Evolutionary conservation across 2,888 invertebrate species (phyloP).

Genomic region (Sminthurinus aureus): DNA sequence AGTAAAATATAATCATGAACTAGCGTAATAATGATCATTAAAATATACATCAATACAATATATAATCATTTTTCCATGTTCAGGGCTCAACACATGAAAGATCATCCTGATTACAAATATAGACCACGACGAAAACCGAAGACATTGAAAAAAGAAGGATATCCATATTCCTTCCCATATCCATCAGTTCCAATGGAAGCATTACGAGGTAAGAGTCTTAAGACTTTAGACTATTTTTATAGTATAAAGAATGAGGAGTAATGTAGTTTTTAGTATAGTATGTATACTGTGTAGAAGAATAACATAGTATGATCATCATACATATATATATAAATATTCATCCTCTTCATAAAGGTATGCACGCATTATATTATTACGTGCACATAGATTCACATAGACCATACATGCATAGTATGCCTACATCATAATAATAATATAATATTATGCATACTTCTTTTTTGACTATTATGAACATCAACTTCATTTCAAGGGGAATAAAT

Average conservation of each 20-base stretch:
- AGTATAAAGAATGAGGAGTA: too few relatives aligned
- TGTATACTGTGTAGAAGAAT: too few relatives aligned
- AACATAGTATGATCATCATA: too few relatives aligned
- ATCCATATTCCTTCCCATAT: slow-evolving; percentile 91
- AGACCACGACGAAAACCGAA: slow-evolving; percentile 70
- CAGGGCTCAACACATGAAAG: slow-evolving; percentile 78
- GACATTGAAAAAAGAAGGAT: slow-evolving; percentile 76
- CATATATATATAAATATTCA: too few relatives aligned
- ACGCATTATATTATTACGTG: too few relatives aligned
- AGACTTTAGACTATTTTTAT: not conserved
- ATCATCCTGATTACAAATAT: slow-evolving; percentile 91
- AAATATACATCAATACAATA: too few relatives aligned
- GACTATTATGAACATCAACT: not conserved
- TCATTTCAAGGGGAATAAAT: not conserved
- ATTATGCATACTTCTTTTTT: not conserved
- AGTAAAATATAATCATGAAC: too few relatives aligned
- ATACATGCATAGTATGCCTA: not conserved
- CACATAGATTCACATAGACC: not conserved
- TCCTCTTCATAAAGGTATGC: too few relatives aligned
- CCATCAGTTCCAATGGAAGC: slow-evolving; percentile 91
- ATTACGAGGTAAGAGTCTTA: slow-evolving; percentile 68
- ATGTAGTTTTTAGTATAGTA: too few relatives aligned
- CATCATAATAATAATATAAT: too few relatives aligned
- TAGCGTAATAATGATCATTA: too few relatives aligned
- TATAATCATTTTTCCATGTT: too few relatives aligned